Conservation (phyloP, 2,888 invertebrate species). For the Hyposoter dolosus region DNA sequence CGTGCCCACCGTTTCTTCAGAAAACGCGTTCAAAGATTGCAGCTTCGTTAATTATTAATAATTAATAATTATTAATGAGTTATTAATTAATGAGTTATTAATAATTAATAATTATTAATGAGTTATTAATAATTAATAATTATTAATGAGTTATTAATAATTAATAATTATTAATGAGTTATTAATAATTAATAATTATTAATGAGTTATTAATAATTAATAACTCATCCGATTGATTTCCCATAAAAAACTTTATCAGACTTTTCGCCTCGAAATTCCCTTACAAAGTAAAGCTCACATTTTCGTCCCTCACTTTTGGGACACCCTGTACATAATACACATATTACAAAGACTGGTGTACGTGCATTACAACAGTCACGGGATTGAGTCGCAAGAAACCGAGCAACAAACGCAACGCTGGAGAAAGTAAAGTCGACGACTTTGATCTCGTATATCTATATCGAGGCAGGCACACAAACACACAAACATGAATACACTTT, state of each 20-base stretch:
- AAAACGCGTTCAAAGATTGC: background rate
- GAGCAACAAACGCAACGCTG: slow-evolving; percentile 22
- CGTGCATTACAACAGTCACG: slow-evolving; percentile 29
- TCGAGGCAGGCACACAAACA: too few species aligned
- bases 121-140: background rate
- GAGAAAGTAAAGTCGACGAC: slow-evolving; percentile 48
- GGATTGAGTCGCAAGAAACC: slow-evolving; percentile 8
- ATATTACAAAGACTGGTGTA: background rate
- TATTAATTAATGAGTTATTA: too few species aligned
- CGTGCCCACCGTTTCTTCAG: background rate
- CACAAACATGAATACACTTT: background rate
- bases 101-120: background rate
- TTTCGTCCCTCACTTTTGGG: background rate
- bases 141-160: too few species aligned
- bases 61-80: too few species aligned
- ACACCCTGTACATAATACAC: slow-evolving; percentile 1
- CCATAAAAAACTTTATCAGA: background rate
- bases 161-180: too few species aligned
- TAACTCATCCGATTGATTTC: background rate
- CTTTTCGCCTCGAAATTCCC: background rate
- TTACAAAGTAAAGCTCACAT: background rate
- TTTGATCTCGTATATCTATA: background rate
- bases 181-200: background rate
- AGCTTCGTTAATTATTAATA: background rate
- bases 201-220: background rate